phyloP scores from a whole-genome alignment of 2,888 invertebrate genomes.

The Morinoia aosen region DNA sequence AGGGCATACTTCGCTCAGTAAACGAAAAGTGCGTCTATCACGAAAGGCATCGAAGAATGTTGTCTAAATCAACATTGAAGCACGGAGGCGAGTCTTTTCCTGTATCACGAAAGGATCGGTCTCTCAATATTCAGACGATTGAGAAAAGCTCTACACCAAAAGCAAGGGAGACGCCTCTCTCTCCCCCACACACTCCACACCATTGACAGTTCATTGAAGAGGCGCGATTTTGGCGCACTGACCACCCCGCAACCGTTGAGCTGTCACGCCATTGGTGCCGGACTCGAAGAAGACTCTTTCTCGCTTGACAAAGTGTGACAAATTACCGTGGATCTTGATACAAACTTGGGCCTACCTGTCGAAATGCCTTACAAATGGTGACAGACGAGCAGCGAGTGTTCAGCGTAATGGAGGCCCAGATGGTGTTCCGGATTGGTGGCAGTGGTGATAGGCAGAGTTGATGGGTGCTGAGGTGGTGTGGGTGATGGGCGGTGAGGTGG shows the following conservation, averaged over 20 bases:
- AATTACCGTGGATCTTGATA: conserved; percentile 7
- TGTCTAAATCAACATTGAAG: too few relatives aligned
- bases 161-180: background rate
- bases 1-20: too few relatives aligned
- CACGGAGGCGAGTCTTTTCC: too few relatives aligned
- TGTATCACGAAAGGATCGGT: too few relatives aligned
- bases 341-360: conserved; percentile 20
- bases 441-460: background rate
- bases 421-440: background rate
- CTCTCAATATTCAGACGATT: background rate
- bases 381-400: conserved; percentile 9
- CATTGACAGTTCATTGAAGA: background rate
- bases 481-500: background rate
- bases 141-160: background rate
- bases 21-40: too few relatives aligned
- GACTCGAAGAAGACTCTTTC: background rate
- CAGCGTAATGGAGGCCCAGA: conserved; percentile 9
- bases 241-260: background rate
- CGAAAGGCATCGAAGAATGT: too few relatives aligned
- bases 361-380: conserved; percentile 30
- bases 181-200: background rate
- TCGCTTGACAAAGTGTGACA: conserved; percentile 12
- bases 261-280: background rate
- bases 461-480: background rate
- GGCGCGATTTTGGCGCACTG: background rate